Evolutionary conservation across 2,797 vertebrate species (phyloP).

Genomic region (Enteromius radiatus): DNA sequence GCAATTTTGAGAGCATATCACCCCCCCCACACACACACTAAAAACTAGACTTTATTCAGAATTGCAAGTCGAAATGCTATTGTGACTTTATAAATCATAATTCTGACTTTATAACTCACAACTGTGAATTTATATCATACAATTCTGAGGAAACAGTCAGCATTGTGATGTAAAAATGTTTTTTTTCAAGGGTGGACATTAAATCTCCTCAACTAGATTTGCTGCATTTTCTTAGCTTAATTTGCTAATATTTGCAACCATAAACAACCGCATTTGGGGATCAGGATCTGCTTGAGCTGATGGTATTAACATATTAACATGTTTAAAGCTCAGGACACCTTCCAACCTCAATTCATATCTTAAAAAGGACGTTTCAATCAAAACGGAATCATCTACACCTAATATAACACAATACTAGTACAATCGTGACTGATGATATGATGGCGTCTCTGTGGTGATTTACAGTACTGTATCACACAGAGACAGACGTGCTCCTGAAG

Average conservation of each 20-base stretch:
- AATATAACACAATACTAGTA: conserved; percentile 21
- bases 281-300: neutral
- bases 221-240: neutral
- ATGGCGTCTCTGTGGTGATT: conserved; percentile 17
- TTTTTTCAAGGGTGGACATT: neutral
- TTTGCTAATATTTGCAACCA: neutral
- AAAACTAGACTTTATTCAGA: too few species aligned
- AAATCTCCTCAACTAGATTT: neutral
- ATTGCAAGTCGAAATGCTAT: too few species aligned
- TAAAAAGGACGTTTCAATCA: neutral
- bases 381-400: neutral
- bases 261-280: conserved; percentile 14
- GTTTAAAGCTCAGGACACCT: neutral
- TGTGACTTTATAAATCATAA: too few species aligned
- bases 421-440: conserved; percentile 13
- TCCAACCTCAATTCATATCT: neutral
- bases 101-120: too few species aligned
- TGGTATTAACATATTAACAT: neutral
- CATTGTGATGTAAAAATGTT: too few species aligned
- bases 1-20: too few species aligned
- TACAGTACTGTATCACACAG: conserved; percentile 22
- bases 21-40: too few species aligned
- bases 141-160: too few species aligned
- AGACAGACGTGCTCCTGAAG: conserved; percentile 14
- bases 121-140: too few species aligned